phyloP scores from a whole-genome alignment of 2,888 invertebrate species.

The Hybos culiciformis region DNA sequence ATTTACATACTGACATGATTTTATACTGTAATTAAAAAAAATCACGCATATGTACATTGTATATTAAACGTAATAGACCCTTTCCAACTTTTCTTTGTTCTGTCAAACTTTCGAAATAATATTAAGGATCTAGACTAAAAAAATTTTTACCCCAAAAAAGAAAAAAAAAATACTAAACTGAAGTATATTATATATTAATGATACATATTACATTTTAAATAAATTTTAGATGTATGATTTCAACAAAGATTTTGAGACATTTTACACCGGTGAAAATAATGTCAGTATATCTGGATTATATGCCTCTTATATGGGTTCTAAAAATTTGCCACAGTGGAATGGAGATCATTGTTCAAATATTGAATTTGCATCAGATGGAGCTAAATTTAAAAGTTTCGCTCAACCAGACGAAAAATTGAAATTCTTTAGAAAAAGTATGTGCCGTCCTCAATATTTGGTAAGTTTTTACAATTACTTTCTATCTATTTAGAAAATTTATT shows the following conservation, averaged over 20 bases:
- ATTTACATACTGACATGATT: too few relatives aligned
- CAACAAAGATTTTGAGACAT: conserved; percentile 61
- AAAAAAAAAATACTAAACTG: too few relatives aligned
- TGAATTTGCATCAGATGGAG: conserved; percentile 66
- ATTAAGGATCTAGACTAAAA: too few relatives aligned
- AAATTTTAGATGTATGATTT: conserved; percentile 77
- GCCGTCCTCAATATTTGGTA: conserved; percentile 66
- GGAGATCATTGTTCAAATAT: conserved; percentile 63
- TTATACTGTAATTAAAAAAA: too few relatives aligned
- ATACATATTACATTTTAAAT: too few relatives aligned
- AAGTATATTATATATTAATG: too few relatives aligned
- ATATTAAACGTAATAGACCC: too few relatives aligned
- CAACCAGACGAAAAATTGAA: conserved; percentile 51
- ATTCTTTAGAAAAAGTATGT: conserved; percentile 75
- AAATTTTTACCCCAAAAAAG: too few relatives aligned
- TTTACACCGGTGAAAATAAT: conserved; percentile 56
- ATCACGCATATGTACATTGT: too few relatives aligned
- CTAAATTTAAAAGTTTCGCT: conserved; percentile 65
- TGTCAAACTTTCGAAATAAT: too few relatives aligned
- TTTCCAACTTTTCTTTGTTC: too few relatives aligned
- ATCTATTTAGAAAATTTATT: background rate
- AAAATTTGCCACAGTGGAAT: conserved; percentile 62
- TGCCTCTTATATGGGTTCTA: conserved; percentile 60
- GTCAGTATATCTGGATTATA: conserved; percentile 51
- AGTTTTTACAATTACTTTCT: conserved; percentile 23